A percentile compares a stretch with the other conserved stretches of the same genome.
Conservation (phyloP, 2,888 invertebrate species). For the Hemistola chrysoprasaria region DNA sequence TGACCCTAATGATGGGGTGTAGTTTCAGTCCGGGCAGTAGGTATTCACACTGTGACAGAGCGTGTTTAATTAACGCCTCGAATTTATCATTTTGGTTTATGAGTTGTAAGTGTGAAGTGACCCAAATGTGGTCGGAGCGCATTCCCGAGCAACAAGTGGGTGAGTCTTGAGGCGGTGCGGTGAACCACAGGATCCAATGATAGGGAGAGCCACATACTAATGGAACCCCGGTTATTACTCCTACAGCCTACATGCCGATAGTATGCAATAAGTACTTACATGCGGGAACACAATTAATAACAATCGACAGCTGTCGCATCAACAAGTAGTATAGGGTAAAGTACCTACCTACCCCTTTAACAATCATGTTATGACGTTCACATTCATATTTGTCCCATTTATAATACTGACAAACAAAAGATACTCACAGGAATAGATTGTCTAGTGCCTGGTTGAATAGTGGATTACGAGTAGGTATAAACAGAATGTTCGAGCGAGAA, state of each 20-base stretch:
- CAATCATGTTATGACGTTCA: too few species aligned
- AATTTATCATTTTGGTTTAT: conserved; percentile 28
- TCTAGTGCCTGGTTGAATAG: too few species aligned
- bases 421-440: too few species aligned
- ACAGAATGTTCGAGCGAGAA: conserved; percentile 11
- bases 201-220: conserved; percentile 16
- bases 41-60: conserved; percentile 27
- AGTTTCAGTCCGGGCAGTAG: conserved; percentile 35
- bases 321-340: not conserved
- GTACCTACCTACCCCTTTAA: too few species aligned
- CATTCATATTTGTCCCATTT: too few species aligned
- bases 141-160: conserved; percentile 45
- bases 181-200: conserved; percentile 32
- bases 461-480: too few species aligned
- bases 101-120: conserved; percentile 29
- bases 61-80: conserved; percentile 27
- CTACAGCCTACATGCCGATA: too few species aligned
- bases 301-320: conserved; percentile 2
- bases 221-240: conserved; percentile 11
- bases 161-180: conserved; percentile 38
- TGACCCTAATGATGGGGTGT: conserved; percentile 32
- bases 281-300: conserved; percentile 5
- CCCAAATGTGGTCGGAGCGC: conserved; percentile 34
- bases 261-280: conserved; percentile 1
- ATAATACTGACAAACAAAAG: too few species aligned